phyloP scores from a whole-genome alignment of 2,113 vertebrate species.

The Toxotes chatareus region DNA sequence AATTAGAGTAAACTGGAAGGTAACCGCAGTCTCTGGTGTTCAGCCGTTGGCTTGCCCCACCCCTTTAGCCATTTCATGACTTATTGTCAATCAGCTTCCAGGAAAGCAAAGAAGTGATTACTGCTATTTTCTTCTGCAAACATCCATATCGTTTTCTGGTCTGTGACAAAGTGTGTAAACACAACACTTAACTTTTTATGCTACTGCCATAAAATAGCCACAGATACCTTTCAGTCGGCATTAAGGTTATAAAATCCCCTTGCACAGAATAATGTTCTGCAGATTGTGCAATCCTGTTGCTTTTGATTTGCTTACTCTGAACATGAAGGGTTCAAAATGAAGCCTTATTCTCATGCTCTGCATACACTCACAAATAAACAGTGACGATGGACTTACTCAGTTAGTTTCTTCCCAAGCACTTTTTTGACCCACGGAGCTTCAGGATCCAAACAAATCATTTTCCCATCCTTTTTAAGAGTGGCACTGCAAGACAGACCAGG shows the following conservation, averaged over 20 bases:
- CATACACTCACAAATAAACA: neutral
- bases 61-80: neutral
- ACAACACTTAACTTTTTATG: neutral
- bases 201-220: neutral
- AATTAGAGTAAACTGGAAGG: neutral
- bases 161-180: neutral
- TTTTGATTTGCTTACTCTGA: neutral
- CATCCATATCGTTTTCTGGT: neutral
- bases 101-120: neutral
- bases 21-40: neutral
- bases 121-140: neutral
- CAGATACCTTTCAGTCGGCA: neutral
- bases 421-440: slow-evolving; percentile 79
- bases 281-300: neutral
- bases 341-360: neutral
- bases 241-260: neutral
- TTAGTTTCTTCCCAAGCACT: slow-evolving; percentile 61
- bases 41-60: neutral
- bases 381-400: slow-evolving; percentile 53
- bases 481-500: slow-evolving; percentile 69
- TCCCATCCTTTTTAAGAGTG: slow-evolving; percentile 67
- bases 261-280: neutral
- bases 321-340: neutral
- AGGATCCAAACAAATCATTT: slow-evolving; percentile 79
- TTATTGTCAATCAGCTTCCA: neutral